These are phyloP conservation scores for Blastomussa wellsi DNA, from an alignment of 92 coral and sea anemone genomes.

Conservation along the genomic window DNA sequence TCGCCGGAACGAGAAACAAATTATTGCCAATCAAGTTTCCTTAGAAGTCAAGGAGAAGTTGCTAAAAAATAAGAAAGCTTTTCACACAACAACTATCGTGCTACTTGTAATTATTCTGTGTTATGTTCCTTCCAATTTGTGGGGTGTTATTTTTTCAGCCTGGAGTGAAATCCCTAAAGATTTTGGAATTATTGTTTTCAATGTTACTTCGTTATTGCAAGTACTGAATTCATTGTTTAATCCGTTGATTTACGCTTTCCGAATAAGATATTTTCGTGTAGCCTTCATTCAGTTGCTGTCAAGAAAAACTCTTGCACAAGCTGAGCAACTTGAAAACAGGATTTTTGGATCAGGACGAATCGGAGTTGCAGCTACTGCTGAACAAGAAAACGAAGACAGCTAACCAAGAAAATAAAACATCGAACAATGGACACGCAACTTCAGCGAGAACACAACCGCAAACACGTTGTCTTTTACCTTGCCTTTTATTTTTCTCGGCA, in stretches of 20 bases:
- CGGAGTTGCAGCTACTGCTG: background rate
- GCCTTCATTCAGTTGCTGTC: constrained; percentile 7
- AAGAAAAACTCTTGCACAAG: constrained; percentile 2
- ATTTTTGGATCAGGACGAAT: background rate
- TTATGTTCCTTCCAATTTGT: background rate
- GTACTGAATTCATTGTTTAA: constrained; percentile 2
- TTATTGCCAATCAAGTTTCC: no score
- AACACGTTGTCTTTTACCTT: no score
- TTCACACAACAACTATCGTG: background rate
- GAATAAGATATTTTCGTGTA: constrained; percentile 4
- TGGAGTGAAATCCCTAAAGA: background rate
- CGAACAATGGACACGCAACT: no score
- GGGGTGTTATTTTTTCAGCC: background rate
- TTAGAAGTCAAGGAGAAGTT: no score
- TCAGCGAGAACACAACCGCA: no score
- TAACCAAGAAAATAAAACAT: background rate
- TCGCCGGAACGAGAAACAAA: no score
- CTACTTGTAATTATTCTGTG: background rate
- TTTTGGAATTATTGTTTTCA: no score
- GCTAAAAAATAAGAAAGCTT: background rate
- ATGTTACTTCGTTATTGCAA: background rate
- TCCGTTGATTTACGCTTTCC: background rate
- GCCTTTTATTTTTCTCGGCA: no score
- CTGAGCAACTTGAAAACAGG: constrained; percentile 1
- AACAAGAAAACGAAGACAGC: background rate